Base-by-base conservation (phyloP, 2,888 invertebrate species). In the Spodoptera littoralis region DNA sequence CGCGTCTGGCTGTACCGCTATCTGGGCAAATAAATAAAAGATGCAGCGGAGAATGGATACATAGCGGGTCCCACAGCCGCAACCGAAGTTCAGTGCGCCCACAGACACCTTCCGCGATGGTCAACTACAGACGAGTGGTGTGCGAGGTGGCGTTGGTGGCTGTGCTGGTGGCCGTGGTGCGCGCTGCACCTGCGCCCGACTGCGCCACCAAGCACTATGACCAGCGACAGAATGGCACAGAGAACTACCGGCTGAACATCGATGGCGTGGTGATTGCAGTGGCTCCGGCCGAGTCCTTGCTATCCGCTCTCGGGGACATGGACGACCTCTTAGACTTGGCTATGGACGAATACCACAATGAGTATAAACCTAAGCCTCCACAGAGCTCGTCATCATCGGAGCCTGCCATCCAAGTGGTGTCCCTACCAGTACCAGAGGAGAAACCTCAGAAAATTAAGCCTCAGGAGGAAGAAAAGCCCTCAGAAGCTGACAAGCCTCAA, bases 211-310 rank as follows among this genome's bases (percentile, higher is more conserved):
- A 59, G 49, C 76, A 80, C 71, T 96, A 96, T 86, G 97, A 98
- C 88, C 97, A 97, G 84, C 91, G 97, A 8, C 98, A 98, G 86
- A 97, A 97, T 84, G 97, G 97, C 1, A 93, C 96, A 0, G 97
- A 97, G 79, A 98, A 98, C 91, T 95, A 96, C 73, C 94, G 97
- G 18, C 89, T 97, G 11, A 96, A 96, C 83, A 94, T 97, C 54
- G 96, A 96, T 79, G 97, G 96, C 12, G 92, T 97, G n/a, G 95
- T 96, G 12, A 89, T 97, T 42, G 96, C 96, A 3, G 91, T 96
- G 47, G 96, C 96, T 0, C 96, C 96, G 0, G 95, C 95, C 0
- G 96, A 96, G 57, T 91, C 95, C 1, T 88, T 96, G 8, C 85
- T 96, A 12, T 90, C 95, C 24, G 95, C 96, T 0, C 94, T 95